These are phyloP conservation scores for Onthophagus taurus DNA, from an alignment of 1,140 invertebrate species.

Conservation along the genomic window DNA sequence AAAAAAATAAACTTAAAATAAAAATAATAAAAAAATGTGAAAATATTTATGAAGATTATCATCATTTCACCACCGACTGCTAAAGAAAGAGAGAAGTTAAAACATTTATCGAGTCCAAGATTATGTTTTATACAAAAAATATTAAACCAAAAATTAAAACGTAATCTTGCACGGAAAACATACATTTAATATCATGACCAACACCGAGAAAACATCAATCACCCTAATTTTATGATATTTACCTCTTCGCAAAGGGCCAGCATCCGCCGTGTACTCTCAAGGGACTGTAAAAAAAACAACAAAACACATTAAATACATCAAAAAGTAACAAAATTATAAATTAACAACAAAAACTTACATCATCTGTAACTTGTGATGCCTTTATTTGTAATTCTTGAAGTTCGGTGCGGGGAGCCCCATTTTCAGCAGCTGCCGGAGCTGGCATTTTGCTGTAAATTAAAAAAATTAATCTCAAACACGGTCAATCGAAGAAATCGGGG, in stretches of 20 bases:
- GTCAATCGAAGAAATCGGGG: neutral
- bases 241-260: constrained; percentile 93
- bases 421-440: constrained; percentile 51
- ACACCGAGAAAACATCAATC: too few relatives aligned
- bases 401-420: constrained; percentile 71
- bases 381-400: constrained; percentile 84
- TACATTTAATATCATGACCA: constrained; percentile 46
- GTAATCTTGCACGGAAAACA: too few relatives aligned
- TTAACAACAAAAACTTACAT: constrained; percentile 46
- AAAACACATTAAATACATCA: constrained; percentile 6
- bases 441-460: constrained; percentile 39
- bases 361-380: constrained; percentile 81
- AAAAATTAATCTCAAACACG: constrained; percentile 4
- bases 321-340: neutral
- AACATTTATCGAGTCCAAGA: too few relatives aligned
- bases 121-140: too few relatives aligned
- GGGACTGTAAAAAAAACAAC: constrained; percentile 73
- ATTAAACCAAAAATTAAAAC: too few relatives aligned
- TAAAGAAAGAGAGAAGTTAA: too few relatives aligned
- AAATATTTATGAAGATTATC: too few relatives aligned
- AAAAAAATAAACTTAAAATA: too few relatives aligned
- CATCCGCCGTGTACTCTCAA: constrained; percentile 96
- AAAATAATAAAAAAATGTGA: too few relatives aligned
- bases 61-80: too few relatives aligned
- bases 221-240: too few relatives aligned